Evolutionary conservation across 2,113 vertebrate genomes (phyloP), one percentile per base, ranked within the genome.

Genomic region (Lepidothrix coronata): DNA sequence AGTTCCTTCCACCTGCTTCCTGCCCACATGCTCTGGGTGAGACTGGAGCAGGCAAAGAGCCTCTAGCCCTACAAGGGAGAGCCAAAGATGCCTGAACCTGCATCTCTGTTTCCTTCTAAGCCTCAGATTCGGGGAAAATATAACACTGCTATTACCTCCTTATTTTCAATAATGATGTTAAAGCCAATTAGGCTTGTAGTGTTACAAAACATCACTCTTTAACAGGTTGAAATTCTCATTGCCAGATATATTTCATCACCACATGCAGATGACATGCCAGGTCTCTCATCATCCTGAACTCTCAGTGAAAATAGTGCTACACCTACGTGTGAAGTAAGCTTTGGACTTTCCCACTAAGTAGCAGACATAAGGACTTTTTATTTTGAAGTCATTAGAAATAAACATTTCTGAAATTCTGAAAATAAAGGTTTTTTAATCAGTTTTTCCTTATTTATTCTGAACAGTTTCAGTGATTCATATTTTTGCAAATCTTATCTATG

Each of bases 11-110:
- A 52, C 16, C 33, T 62, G 24, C 11, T 61, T 58, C 63, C 54
- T 43, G 28, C 7, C 21, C 41, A 16, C 0, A 0, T 61, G 20
- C 30, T 44, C 8, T 0, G 43, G 22, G 14, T 19, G 31, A 55
- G n/a, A 20, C 27, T 25, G 22, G 21, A 57, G 33, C 61, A 62
- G 19, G 16, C 55, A 78, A 49, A 49, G 51, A 41, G 25, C 4
- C 44, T 22, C 58, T 44, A 37, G 14, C 22, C 39, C 54, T 37
- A 43, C 28, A 44, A 13, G 8, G 20, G 22, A 71, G 48, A 62
- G 46, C 9, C 78, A 59, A 73, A 80, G 48, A n/a, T 9, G 22
- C 41, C 52, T 28, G 30, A 85, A 23, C 6, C 13, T 43, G 7
- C 25, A 18, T 20, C 44, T 55, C 52, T 76, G 17, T 46, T 65